Conservation (phyloP, 2,113 vertebrate genomes). For the Coreoperca whiteheadi region DNA sequence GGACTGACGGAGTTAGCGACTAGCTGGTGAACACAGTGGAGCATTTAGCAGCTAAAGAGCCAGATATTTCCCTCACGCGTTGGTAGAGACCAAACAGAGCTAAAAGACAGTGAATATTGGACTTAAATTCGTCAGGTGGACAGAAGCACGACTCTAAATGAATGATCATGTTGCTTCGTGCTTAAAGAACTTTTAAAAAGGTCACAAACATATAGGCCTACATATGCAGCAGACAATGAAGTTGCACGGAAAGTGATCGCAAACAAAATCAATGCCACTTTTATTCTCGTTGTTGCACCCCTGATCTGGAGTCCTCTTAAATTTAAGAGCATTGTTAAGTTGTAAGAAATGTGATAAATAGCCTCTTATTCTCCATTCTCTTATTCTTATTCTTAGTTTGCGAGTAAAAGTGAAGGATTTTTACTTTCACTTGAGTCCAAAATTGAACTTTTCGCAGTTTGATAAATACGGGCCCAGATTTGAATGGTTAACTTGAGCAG, state of each 20-base stretch:
- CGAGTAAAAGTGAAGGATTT: background rate
- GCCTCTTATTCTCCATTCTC: background rate
- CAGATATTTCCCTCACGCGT: background rate
- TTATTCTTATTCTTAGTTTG: too few relatives aligned
- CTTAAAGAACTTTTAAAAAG: background rate
- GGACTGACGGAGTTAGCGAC: background rate
- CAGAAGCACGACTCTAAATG: background rate
- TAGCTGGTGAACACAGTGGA: background rate
- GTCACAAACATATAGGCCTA: background rate
- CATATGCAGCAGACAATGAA: too few relatives aligned
- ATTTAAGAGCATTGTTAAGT: background rate
- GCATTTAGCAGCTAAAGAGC: background rate
- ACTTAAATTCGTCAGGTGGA: background rate
- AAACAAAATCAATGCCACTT: too few relatives aligned
- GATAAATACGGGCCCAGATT: constrained; percentile 50
- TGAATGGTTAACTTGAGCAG: constrained; percentile 13
- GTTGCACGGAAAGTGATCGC: too few relatives aligned
- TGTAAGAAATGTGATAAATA: background rate
- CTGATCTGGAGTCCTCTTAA: background rate
- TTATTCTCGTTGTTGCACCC: too few relatives aligned
- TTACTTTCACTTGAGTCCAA: background rate
- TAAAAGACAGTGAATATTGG: background rate
- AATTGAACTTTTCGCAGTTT: constrained; percentile 17
- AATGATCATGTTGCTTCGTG: background rate
- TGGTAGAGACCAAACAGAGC: background rate